Evolutionary conservation across 2,888 invertebrate species (phyloP).

Genomic region (Aphrophora alni): DNA sequence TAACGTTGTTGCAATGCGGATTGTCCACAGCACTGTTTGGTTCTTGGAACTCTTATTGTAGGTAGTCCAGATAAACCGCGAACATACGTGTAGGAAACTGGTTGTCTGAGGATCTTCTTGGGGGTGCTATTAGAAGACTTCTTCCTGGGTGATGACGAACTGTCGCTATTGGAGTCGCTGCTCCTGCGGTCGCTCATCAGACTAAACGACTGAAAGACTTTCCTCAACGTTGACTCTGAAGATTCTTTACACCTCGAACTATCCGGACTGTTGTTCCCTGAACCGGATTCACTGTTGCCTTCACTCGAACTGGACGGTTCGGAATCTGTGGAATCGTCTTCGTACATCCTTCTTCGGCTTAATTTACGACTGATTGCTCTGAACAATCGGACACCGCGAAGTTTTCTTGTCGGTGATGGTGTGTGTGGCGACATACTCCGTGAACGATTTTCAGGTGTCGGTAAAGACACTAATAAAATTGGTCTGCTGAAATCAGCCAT

Average conservation of each 20-base stretch:
- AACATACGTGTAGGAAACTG: slow-evolving; percentile 80
- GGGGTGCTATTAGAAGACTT: slow-evolving; percentile 61
- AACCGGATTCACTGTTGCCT: slow-evolving; percentile 60
- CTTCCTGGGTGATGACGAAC: slow-evolving; percentile 26
- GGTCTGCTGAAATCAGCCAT: slow-evolving; percentile 27
- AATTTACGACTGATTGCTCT: slow-evolving; percentile 70
- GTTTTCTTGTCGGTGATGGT: slow-evolving; percentile 64
- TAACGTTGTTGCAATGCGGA: background rate
- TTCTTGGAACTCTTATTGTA: slow-evolving; percentile 76
- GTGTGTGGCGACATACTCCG: slow-evolving; percentile 59
- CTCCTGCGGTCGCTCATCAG: slow-evolving; percentile 52
- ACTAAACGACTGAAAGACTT: slow-evolving; percentile 33
- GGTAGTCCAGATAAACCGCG: slow-evolving; percentile 82
- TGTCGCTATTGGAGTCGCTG: slow-evolving; percentile 53
- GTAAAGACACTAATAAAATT: slow-evolving; percentile 20
- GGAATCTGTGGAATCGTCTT: slow-evolving; percentile 58
- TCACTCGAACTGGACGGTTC: slow-evolving; percentile 60
- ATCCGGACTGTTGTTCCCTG: slow-evolving; percentile 35
- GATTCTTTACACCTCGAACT: slow-evolving; percentile 25
- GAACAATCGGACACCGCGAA: slow-evolving; percentile 67
- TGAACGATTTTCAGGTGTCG: slow-evolving; percentile 12
- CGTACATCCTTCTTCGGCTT: slow-evolving; percentile 59
- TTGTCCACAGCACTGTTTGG: slow-evolving; percentile 17
- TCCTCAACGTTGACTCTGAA: slow-evolving; percentile 53
- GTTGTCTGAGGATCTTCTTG: slow-evolving; percentile 77